phyloP scores from a whole-genome alignment of 2,797 vertebrate genomes.

The Pseudocheirus occidentalis region DNA sequence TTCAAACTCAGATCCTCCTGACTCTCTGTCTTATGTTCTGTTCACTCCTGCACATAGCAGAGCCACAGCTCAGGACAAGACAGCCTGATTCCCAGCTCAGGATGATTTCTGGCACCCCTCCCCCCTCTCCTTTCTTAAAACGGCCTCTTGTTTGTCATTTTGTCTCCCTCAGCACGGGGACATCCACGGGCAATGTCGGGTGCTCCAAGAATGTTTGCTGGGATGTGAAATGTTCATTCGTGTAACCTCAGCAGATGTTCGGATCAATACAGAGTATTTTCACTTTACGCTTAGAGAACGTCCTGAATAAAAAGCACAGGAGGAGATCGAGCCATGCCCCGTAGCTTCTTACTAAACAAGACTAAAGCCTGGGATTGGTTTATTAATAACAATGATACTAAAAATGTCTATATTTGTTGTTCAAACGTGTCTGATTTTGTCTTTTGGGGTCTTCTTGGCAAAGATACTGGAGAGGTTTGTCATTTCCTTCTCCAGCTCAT shows the following conservation, averaged over 20 bases:
- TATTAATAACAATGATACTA: neutral
- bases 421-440: neutral
- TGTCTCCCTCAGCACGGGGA: neutral
- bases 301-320: neutral
- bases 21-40: no score
- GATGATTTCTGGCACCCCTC: neutral
- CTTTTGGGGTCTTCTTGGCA: neutral
- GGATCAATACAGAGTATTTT: neutral
- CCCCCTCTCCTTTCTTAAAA: neutral
- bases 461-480: neutral
- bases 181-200: neutral
- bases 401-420: neutral
- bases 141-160: neutral
- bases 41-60: neutral
- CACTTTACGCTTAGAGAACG: neutral
- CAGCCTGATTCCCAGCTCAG: neutral
- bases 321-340: neutral
- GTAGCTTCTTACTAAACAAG: neutral
- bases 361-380: neutral
- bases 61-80: neutral
- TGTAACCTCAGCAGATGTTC: neutral
- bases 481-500: neutral
- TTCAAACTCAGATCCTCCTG: neutral
- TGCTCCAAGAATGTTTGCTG: neutral
- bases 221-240: neutral